Base-by-base conservation (phyloP, 2,113 vertebrate genomes). In the Malurus melanocephalus region DNA sequence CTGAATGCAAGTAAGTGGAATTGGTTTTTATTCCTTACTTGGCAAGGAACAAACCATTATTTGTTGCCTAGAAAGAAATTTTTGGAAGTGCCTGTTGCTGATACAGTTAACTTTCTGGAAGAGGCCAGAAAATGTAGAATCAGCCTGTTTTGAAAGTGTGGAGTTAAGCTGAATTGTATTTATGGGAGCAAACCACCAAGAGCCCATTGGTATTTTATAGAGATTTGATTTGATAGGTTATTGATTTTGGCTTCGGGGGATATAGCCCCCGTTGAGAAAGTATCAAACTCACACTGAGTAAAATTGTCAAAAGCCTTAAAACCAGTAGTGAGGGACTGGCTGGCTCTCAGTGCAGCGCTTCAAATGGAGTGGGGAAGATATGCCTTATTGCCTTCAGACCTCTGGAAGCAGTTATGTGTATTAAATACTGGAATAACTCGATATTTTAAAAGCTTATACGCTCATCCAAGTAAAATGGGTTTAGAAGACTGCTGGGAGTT, bases 391-490 rank as follows among this genome's bases (percentile, higher is more conserved):
- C 96, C 95, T 95, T 94, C 83, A 92, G 95, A 95, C 93, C 96
- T 96, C 96, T 97, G 95, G 96, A 97, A 97, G 95, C 96, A 97
- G 96, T 97, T 97, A 96, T 96, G 92, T 97, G 95, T 96, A 97
- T 97, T 97, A 97, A 97, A 97, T 96, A 97, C 95, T 97, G 94
- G 96, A 97, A 97, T 96, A 97, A 97, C 96, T 96, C 96, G 97
- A 96, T 97, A 97, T 97, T 97, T 97, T 97, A 97, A 98, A 97
- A 97, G 96, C 97, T 95, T 97, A 96, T 97, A 96, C 85, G 69
- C 94, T 96, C 96, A 97, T 97, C 96, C 96, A 97, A 97, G 96
- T 97, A 95, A 97, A 97, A 97, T 97, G 96, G 95, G 85, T 97
- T 97, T 97, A 97, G 96, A 97, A 97, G 96, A 93, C 97, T 97